Evolutionary conservation across 2,888 invertebrate genomes (phyloP).

Genomic region (Bembecia ichneumoniformis): DNA sequence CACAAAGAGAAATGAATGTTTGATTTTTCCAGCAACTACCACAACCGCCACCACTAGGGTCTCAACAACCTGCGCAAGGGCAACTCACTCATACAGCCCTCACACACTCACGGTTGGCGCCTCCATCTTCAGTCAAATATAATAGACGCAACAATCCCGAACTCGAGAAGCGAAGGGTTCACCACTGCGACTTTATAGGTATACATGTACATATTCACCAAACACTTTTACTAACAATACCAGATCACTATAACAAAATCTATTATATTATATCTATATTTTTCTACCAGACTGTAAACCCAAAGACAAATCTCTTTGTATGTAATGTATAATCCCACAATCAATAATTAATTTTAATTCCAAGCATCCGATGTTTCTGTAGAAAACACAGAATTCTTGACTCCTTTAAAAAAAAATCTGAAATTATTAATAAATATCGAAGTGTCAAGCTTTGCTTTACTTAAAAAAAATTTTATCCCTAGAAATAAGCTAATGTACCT

Average conservation of each 20-base stretch:
- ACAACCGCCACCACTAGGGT: slow-evolving; percentile 34
- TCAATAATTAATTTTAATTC: no score
- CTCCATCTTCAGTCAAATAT: slow-evolving; percentile 75
- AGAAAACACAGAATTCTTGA: no score
- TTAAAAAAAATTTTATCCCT: no score
- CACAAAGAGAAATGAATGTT: not conserved
- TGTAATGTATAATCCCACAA: no score
- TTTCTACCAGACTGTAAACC: no score
- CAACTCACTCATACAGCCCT: slow-evolving; percentile 20
- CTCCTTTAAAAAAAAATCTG: no score
- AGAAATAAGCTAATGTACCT: no score
- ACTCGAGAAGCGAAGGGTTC: slow-evolving; percentile 94
- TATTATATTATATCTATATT: no score
- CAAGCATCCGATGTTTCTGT: no score
- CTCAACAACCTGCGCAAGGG: slow-evolving; percentile 20
- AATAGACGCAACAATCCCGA: slow-evolving; percentile 97
- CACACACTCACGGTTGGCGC: slow-evolving; percentile 46
- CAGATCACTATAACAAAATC: not conserved
- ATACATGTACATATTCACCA: slow-evolving; percentile 18
- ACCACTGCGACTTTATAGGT: slow-evolving; percentile 97
- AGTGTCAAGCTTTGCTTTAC: no score
- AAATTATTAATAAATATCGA: no score
- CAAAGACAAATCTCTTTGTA: no score
- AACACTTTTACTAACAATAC: not conserved
- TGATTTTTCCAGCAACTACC: slow-evolving; percentile 26